Conservation (phyloP, 2,888 invertebrate species). For the Gerosis bhagava region DNA sequence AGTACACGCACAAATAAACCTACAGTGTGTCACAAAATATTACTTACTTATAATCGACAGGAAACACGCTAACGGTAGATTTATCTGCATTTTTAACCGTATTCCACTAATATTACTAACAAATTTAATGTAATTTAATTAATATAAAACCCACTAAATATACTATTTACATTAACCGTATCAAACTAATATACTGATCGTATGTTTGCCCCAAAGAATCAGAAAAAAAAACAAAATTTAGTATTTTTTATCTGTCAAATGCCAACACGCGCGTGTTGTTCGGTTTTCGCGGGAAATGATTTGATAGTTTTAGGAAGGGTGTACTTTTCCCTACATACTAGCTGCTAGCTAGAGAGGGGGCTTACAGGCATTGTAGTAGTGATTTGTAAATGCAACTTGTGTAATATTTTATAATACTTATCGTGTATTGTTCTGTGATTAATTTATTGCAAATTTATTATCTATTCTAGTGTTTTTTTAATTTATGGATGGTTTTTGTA, state of each 20-base stretch:
- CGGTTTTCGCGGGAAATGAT: slow-evolving; percentile 26
- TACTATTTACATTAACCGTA: neutral
- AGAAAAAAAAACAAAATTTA: slow-evolving; percentile 15
- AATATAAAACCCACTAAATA: neutral
- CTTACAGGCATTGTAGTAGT: neutral
- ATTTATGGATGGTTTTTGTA: too few relatives aligned
- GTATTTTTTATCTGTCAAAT: slow-evolving; percentile 1
- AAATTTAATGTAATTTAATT: neutral
- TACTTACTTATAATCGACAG: slow-evolving; percentile 70
- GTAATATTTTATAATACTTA: too few relatives aligned
- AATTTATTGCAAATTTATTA: too few relatives aligned
- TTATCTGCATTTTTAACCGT: slow-evolving; percentile 50
- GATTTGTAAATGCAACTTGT: too few relatives aligned
- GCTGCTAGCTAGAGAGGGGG: slow-evolving; percentile 10
- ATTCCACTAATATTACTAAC: neutral
- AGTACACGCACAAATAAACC: too few relatives aligned
- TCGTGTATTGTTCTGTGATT: too few relatives aligned
- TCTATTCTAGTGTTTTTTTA: too few relatives aligned
- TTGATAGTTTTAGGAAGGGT: slow-evolving; percentile 12
- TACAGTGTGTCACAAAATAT: too few relatives aligned
- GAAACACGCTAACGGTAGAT: slow-evolving; percentile 65
- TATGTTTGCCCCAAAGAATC: too few relatives aligned
- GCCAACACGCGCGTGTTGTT: slow-evolving; percentile 23
- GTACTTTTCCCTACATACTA: slow-evolving; percentile 16
- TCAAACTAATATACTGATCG: neutral